phyloP scores from a whole-genome alignment of 2,888 invertebrate species.

The Corythucha ciliata region DNA sequence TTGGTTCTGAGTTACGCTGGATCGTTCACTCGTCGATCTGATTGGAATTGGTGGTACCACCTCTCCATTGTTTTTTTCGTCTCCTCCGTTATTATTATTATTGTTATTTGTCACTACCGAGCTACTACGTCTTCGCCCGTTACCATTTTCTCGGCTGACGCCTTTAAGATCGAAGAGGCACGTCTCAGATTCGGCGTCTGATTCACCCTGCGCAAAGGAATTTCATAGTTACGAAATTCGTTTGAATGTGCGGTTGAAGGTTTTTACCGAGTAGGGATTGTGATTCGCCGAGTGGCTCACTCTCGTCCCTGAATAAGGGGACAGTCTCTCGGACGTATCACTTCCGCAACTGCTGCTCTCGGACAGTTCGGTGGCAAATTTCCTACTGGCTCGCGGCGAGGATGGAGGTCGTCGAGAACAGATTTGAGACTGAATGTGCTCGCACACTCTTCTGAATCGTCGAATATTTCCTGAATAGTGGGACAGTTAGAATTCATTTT shows the following conservation, averaged over 20 bases:
- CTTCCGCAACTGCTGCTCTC: conserved; percentile 62
- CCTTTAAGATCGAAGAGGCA: conserved; percentile 52
- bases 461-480: conserved; percentile 71
- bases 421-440: conserved; percentile 86
- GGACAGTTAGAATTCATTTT: not conserved
- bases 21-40: conserved; percentile 36
- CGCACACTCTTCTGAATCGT: conserved; percentile 88
- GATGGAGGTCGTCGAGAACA: conserved; percentile 51
- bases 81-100: conserved; percentile 33
- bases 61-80: conserved; percentile 28
- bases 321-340: conserved; percentile 55
- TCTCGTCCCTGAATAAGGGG: conserved; percentile 47
- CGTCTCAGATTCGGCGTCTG: conserved; percentile 53
- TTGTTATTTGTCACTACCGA: conserved; percentile 33
- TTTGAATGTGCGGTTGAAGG: not conserved
- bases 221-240: too few species aligned
- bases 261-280: conserved; percentile 21
- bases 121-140: conserved; percentile 31
- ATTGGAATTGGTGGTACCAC: conserved; percentile 31
- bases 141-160: conserved; percentile 42
- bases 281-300: conserved; percentile 40
- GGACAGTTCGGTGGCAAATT: conserved; percentile 56
- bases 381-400: conserved; percentile 54
- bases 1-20: conserved; percentile 32
- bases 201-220: conserved; percentile 48